Percentiles rank a stretch among this genome's conserved stretches.
phyloP scores from a whole-genome alignment of 2,888 invertebrate species.

The Drosophila atripex region DNA sequence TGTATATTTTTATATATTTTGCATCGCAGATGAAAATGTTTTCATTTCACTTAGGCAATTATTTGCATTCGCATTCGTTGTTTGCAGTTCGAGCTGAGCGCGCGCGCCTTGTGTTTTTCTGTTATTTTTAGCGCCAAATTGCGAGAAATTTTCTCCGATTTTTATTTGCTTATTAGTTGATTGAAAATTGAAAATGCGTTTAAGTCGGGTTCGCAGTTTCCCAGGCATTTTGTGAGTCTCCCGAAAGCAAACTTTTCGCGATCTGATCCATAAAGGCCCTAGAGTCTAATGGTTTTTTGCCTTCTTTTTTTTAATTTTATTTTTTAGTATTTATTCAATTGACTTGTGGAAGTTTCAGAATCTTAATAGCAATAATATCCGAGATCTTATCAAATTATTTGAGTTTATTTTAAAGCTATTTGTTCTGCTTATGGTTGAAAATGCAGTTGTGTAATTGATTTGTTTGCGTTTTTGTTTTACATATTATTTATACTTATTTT shows the following conservation, averaged over 20 bases:
- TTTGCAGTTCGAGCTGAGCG: conserved; percentile 21
- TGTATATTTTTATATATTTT: conserved; percentile 45
- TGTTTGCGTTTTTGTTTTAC: not conserved
- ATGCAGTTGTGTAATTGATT: conserved; percentile 1
- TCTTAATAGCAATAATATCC: not conserved
- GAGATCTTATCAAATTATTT: not conserved
- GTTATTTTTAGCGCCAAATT: conserved; percentile 48
- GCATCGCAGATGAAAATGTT: conserved; percentile 31
- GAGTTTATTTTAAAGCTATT: not conserved
- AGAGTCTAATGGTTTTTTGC: too few species aligned
- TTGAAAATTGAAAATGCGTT: conserved; percentile 54
- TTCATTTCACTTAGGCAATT: conserved; percentile 26
- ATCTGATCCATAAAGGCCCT: conserved; percentile 9
- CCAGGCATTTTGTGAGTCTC: conserved; percentile 58
- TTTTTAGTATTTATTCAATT: not conserved
- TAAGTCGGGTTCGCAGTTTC: conserved; percentile 40
- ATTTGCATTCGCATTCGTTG: conserved; percentile 30
- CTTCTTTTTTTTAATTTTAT: not conserved
- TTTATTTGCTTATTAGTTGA: conserved; percentile 17
- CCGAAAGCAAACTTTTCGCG: not conserved
- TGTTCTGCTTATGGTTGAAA: not conserved
- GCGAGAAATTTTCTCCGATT: conserved; percentile 27
- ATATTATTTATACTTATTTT: not conserved
- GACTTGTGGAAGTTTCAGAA: not conserved
- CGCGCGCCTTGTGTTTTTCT: conserved; percentile 14